Base-by-base conservation (phyloP, 2,113 vertebrate species). In the Bos taurus region DNA sequence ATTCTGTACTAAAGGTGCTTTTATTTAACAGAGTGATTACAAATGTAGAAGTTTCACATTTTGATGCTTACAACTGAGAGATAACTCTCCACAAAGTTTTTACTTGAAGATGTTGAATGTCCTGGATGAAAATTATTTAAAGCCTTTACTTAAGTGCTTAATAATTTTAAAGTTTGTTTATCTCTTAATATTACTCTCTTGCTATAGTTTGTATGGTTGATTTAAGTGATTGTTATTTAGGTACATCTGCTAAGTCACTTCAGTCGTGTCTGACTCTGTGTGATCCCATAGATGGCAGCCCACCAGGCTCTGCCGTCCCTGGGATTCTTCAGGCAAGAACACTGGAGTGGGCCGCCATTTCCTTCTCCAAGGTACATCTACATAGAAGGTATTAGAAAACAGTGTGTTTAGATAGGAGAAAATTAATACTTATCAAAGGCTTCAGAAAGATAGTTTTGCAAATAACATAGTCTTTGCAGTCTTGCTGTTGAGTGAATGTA, bases 141-240 rank as follows among this genome's bases (percentile, higher is more conserved):
- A 89, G 36, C 40, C 71, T 94, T 71, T 90, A 87, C 81, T 74
- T 88, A 83, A n/a, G 16, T 77, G n/a, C 28, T 91, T 88, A 83
- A 11, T 90, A 71, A 43, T n/a, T 95, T 97, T 80, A 86, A 83
- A 86, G 56, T 94, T 62, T 74, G 21, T 80, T 93, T 93, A n/a
- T 93, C 52, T 52, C 19, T 80, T 80, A 87, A 54, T 77, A 48
- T 91, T 87, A 40, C 25, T 88, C 21, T 59, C 43, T 97, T 54
- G 7, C 30, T 91, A 9, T 91, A 86, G 33, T 43, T 81, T 71
- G 36, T 62, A 6, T 90, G 33, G 26, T 67, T 90, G 50, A 59
- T 90, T 57, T 90, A 81, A 48, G 40, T 48, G 17, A 78, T 78
- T 90, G 26, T 84, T 89, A 92, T 50, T 57, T 52, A 94, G 40